Evolutionary conservation across 2,888 invertebrate genomes (phyloP).

Genomic region (Theretra japonica): DNA sequence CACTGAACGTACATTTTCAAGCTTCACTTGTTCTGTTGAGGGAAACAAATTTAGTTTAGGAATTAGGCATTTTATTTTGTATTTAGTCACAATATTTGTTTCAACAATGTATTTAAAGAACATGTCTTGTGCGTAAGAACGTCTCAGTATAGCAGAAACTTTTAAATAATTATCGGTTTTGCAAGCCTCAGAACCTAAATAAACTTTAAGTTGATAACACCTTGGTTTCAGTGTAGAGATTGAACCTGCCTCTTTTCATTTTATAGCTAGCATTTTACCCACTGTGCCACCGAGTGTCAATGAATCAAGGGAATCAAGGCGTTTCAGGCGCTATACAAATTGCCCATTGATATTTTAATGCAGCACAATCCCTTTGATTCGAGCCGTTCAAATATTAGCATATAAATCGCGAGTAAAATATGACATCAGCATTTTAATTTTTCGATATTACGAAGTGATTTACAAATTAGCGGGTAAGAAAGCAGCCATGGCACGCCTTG

Average conservation of each 20-base stretch:
- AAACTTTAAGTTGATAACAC: no score
- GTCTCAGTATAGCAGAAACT: no score
- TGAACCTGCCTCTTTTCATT: no score
- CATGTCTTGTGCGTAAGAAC: no score
- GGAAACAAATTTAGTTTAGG: neutral
- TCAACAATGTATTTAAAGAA: no score
- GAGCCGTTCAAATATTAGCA: constrained; percentile 72
- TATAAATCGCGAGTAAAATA: constrained; percentile 83
- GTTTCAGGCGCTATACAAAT: constrained; percentile 66
- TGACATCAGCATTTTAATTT: constrained; percentile 85
- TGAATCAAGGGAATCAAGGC: constrained; percentile 9
- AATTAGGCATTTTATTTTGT: neutral
- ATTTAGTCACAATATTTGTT: no score
- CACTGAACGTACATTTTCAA: constrained; percentile 37
- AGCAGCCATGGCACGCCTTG: constrained; percentile 73
- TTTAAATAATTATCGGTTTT: no score
- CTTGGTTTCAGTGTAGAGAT: no score
- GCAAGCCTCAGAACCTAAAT: no score
- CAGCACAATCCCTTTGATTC: constrained; percentile 64
- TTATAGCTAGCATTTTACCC: no score
- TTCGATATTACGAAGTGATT: constrained; percentile 83
- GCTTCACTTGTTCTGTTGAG: constrained; percentile 21
- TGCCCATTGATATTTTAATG: constrained; percentile 83
- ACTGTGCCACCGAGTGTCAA: no score
- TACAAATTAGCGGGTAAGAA: constrained; percentile 84